Percentiles rank a stretch among this genome's conserved stretches.
Evolutionary conservation across 2,888 invertebrate species (phyloP).

Genomic region (Pyrochroa serraticornis): DNA sequence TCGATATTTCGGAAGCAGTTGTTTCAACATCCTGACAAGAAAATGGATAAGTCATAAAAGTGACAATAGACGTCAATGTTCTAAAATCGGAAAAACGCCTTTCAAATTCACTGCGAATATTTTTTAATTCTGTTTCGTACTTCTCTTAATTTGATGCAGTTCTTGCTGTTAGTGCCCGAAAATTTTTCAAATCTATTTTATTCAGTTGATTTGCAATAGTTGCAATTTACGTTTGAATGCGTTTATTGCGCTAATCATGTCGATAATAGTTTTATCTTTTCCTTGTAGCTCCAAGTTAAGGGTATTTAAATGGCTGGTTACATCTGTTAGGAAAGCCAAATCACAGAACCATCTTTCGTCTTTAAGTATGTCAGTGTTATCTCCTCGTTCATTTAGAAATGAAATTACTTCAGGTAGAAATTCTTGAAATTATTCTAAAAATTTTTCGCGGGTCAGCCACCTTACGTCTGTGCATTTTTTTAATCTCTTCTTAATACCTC

Average conservation of each 20-base stretch:
- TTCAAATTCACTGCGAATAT: constrained; percentile 24
- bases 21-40: constrained; percentile 24
- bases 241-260: constrained; percentile 30
- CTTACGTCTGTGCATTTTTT: too few relatives aligned
- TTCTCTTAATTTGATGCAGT: constrained; percentile 7
- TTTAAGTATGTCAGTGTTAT: constrained; percentile 31
- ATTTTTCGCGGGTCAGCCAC: constrained; percentile 31
- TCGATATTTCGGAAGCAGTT: constrained; percentile 28
- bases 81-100: constrained; percentile 22
- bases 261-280: constrained; percentile 15
- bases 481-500: too few relatives aligned
- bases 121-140: constrained; percentile 8
- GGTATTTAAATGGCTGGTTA: constrained; percentile 18
- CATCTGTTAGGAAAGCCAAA: constrained; percentile 18
- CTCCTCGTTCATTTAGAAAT: constrained; percentile 35
- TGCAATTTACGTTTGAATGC: constrained; percentile 31
- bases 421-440: constrained; percentile 35
- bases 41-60: constrained; percentile 11
- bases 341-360: constrained; percentile 25
- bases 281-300: constrained; percentile 17
- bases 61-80: constrained; percentile 19
- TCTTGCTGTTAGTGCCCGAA: constrained; percentile 27
- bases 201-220: constrained; percentile 30
- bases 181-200: constrained; percentile 28
- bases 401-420: constrained; percentile 31